These are phyloP conservation scores for Cantharis rufa DNA, from an alignment of 2,888 invertebrate species.

Conservation along the genomic window DNA sequence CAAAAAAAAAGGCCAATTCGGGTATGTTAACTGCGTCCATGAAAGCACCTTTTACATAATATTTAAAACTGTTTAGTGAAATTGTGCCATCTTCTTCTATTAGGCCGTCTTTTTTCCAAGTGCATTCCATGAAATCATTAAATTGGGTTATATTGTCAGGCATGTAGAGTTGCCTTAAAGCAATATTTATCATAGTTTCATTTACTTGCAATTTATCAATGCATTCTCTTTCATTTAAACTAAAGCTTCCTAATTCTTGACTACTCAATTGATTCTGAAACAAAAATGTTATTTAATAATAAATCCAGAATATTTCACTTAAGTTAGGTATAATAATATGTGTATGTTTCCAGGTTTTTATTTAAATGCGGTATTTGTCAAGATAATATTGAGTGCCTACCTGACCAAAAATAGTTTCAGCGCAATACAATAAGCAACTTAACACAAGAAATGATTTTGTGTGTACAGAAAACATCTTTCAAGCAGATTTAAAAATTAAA, in stretches of 20 bases:
- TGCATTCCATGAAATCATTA: slow-evolving; percentile 20
- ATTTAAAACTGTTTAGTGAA: neutral
- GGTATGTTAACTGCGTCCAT: slow-evolving; percentile 8
- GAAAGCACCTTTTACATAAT: slow-evolving; percentile 7
- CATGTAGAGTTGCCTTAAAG: slow-evolving; percentile 15
- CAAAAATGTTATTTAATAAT: neutral
- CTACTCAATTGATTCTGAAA: neutral
- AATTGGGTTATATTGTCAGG: slow-evolving; percentile 12
- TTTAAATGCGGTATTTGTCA: too few species aligned
- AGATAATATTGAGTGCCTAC: neutral
- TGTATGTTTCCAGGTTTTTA: too few species aligned
- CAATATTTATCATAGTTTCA: neutral
- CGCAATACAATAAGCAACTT: neutral
- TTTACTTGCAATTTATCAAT: neutral
- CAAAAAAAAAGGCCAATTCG: slow-evolving; percentile 9
- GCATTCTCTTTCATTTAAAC: slow-evolving; percentile 9
- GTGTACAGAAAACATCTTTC: neutral
- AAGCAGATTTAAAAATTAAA: neutral
- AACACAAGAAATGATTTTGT: neutral
- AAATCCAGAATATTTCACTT: too few species aligned
- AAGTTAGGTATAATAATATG: too few species aligned
- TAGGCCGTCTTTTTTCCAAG: slow-evolving; percentile 18
- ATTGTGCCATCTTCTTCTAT: slow-evolving; percentile 8
- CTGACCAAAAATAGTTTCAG: neutral
- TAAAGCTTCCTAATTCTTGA: slow-evolving; percentile 14